These are phyloP conservation scores for Sminthurinus aureus DNA, from an alignment of 2,888 invertebrate genomes.

Conservation along the genomic window DNA sequence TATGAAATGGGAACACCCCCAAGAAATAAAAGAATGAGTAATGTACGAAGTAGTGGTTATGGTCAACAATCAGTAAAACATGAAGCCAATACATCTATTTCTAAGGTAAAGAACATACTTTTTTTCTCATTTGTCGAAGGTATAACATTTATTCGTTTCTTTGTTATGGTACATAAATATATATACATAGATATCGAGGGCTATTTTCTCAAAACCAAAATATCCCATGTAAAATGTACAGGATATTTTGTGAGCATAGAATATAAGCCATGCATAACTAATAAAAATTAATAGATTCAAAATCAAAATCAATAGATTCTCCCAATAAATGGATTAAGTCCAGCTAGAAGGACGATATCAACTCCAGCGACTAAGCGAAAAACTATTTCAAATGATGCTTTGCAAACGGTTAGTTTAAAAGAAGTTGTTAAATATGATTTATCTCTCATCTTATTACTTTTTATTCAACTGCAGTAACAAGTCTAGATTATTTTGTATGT, in stretches of 20 bases:
- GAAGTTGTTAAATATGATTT: not conserved
- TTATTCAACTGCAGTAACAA: not conserved
- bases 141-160: no score
- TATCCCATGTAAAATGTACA: no score
- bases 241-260: no score
- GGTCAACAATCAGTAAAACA: constrained; percentile 41
- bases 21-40: constrained; percentile 35
- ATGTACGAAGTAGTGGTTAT: constrained; percentile 49
- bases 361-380: not conserved
- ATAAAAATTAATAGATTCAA: no score
- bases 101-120: not conserved
- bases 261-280: no score
- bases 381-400: not conserved
- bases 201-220: no score
- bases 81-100: not conserved
- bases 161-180: no score
- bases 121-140: no score
- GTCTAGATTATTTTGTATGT: no score
- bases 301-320: no score
- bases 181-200: no score
- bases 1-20: constrained; percentile 41
- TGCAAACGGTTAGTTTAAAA: not conserved
- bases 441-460: not conserved
- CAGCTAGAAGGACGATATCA: not conserved
- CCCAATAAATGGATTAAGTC: no score